A percentile compares a stretch with the other conserved stretches of the same genome.
These are phyloP conservation scores for Notoglanidium macrostoma DNA, from an alignment of 2,797 vertebrate genomes.

Conservation along the genomic window DNA sequence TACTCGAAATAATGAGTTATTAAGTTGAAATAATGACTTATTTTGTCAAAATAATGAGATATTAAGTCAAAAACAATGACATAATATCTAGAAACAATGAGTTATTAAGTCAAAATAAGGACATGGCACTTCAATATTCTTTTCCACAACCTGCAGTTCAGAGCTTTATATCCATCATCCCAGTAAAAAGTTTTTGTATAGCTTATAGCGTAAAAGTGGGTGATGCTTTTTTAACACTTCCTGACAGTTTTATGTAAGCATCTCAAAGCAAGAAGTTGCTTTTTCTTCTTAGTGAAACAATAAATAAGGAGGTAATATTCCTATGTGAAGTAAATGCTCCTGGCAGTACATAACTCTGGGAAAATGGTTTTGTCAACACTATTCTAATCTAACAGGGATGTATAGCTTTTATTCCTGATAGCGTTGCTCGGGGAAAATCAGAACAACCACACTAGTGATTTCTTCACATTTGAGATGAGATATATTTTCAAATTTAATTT, in stretches of 20 bases:
- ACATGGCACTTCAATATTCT: not conserved
- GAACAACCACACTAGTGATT: not conserved
- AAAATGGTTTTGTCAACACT: slow-evolving; percentile 17
- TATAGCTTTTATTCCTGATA: slow-evolving; percentile 13
- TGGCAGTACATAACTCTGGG: slow-evolving; percentile 28
- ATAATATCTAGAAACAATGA: not conserved
- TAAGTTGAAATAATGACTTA: not conserved
- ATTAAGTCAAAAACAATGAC: not conserved
- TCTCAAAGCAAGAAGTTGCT: not conserved
- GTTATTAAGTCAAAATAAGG: not conserved
- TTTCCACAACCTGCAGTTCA: not conserved
- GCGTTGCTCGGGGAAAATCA: not conserved
- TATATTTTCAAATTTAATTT: not conserved
- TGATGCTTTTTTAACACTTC: slow-evolving; percentile 13
- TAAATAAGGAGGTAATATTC: slow-evolving; percentile 26
- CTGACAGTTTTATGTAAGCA: slow-evolving; percentile 11
- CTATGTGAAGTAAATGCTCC: slow-evolving; percentile 17
- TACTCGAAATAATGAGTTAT: not conserved
- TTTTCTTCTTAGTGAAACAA: not conserved
- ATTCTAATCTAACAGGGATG: not conserved
- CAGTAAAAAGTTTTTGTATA: not conserved
- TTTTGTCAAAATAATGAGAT: slow-evolving; percentile 9
- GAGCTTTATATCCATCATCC: slow-evolving; percentile 1
- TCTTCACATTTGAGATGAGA: not conserved
- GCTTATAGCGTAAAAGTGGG: not conserved